Evolutionary conservation across 2,113 vertebrate genomes (phyloP), one percentile per base, ranked within the genome.

Genomic region (Embiotoca jacksoni): DNA sequence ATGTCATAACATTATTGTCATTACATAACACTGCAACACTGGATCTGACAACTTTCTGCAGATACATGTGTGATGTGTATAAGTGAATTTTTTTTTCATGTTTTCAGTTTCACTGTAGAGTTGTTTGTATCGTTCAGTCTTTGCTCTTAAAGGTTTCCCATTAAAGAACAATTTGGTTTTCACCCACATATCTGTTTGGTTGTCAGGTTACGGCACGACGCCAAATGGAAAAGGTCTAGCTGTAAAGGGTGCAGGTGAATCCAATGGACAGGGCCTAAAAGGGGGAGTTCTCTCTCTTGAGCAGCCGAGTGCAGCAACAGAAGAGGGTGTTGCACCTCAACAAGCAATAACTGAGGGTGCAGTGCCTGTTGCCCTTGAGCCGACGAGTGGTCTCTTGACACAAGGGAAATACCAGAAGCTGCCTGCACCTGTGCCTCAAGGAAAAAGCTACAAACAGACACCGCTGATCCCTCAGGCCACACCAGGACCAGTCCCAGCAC

Each of bases 171-270:
- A 2, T 36, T 58, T 46, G 7, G 5, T 8, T 50, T 76, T 67
- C 46, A 16, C 4, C 32, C 44, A 44, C 54, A 32, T 55, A 37
- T 86, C 3, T 88, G 5, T 80, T 84, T 73, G 11, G 9, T 75
- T 77, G 56, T 50, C 78, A 95, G 93, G 91, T 56, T 91, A 91
- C 7, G 82, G 75, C 8, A 50, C 53, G 63, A 39, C 82, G 31
- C 82, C 53, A 4, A 81, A 86, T 73, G 86, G 72, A 7, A 88
- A 87, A 39, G 61, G 44, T 31, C 72, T 70, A 16, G 16, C 39
- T 47, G 35, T 57, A 23, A 88, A 80, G 63, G 78, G 59, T 35
- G 65, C 52, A 41, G 85, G 74, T 47, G 37, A 5, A 2, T 59
- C 57, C 0, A 75, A 58, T 41, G 83, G 77, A 65, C 87, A 83